Evolutionary conservation across 2,113 vertebrate species (phyloP), one percentile per base, ranked within the genome.

Genomic region (Phoenicopterus ruber): DNA sequence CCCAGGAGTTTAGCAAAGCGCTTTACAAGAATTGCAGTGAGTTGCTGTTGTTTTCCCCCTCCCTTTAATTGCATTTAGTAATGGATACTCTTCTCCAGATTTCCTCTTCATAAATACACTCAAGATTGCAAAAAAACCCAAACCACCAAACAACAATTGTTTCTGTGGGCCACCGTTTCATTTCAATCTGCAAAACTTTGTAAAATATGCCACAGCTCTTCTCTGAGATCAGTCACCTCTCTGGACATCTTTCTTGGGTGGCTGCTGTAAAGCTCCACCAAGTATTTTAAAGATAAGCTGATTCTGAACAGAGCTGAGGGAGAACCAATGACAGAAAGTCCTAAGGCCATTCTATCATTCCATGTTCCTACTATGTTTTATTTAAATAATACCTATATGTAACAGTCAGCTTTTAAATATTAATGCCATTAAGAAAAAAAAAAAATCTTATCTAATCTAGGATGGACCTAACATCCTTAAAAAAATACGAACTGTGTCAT

Each of bases 21-120:
- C 66, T 98, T 98, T 98, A 98, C 97, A 97, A 98, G 97, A 96
- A 98, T 94, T 97, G 96, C 96, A 96, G 79, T 91, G 92, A 83
- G 58, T 86, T 89, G 73, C 46, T 72, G 70, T 25, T 93, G 86
- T 79, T 95, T 92, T 91, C 49, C 49, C 28, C 57, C 63, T 49
- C 61, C 72, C 90, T 77, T 94, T 98, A 98, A 98, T 97, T 95
- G 86, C 97, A 98, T 98, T 97, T 97, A 97, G 97, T 94, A 87
- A 76, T 92, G 92, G 92, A 93, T 36, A 69, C 14, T 94, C 71
- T 83, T 86, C 62, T 95, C 77, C 82, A 96, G 86, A 96, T 95
- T 94, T 96, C 94, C 86, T 96, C 77, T 87, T 87, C 0, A 0
- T 47, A 95, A 92, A 90, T 47, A 92, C 66, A 95, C 63, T 96